Evolutionary conservation across 2,888 invertebrate genomes (phyloP), one percentile per base, ranked within the genome.

Genomic region (Harpagoxenus sublaevis): DNA sequence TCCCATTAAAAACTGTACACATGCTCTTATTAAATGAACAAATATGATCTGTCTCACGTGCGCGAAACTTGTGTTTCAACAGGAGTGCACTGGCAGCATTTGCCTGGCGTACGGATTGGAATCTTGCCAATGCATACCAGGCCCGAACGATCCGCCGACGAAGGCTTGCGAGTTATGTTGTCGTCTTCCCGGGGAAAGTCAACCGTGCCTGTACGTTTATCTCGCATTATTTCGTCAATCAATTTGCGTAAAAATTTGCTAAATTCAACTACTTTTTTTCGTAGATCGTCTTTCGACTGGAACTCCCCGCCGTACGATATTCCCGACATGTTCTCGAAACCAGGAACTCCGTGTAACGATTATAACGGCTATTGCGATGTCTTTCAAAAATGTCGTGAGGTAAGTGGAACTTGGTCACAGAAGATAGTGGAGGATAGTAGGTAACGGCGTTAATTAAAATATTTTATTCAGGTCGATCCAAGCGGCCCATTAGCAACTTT

Each of bases 51-150:
- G 8, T 74, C 8, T 85, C 2, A 66, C 10, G 5, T 39, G 28
- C 23, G 6, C 18, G 35, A 74, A 81, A 74, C 6, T 48, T 60
- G 15, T 51, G 12, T 84, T 55, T 66, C 89, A 93, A 93, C 93
- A 98, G 98, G 98, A 99, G 95, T 99, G 99, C 94, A 99, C 99
- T 0, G 99, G 99, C 0, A 99, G 99, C n/a, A 99, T 99, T 94
- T 99, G 99, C 96, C 96, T 99, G 91, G 98, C 98, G 5, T 99
- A 99, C 94, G 98, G 99, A 15, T 96, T 99, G 95, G 98, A 99
- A 95, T 99, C 99, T 55, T 99, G 99, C 94, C 99, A 99, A 95
- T 99, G 99, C 95, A 97, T 97, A 90, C 97, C 98, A 8, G 97
- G 97, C 53, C 96, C 97, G 71, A 97, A 96, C 91, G 98, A 98